Evolutionary conservation across 2,113 vertebrate genomes (phyloP).

Genomic region (Himantopus leucocephalus): DNA sequence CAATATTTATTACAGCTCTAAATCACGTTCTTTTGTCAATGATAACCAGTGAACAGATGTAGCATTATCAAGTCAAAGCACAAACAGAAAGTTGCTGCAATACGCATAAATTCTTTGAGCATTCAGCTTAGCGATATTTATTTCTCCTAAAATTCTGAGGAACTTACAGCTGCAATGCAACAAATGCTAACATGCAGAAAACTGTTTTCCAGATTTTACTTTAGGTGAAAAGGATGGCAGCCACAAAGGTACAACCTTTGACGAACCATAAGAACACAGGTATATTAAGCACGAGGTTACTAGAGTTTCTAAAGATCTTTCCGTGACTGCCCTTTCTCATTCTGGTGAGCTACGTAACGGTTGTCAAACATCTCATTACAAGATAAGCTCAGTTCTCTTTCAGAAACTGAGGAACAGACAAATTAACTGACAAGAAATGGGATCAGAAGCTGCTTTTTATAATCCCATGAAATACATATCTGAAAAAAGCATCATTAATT

Average conservation of each 20-base stretch:
- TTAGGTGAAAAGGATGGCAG: not conserved
- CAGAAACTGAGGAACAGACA: constrained; percentile 1
- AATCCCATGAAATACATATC: not conserved
- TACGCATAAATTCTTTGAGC: not conserved
- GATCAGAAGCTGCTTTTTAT: constrained; percentile 13
- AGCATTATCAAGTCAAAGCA: not conserved
- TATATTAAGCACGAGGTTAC: not conserved
- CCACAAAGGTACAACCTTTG: not conserved
- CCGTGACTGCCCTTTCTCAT: not conserved
- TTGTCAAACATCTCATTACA: constrained; percentile 4
- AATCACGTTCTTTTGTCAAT: not conserved
- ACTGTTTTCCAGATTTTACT: not conserved
- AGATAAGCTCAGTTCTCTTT: constrained; percentile 13
- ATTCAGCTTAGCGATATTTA: not conserved
- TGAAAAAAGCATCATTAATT: constrained; percentile 15
- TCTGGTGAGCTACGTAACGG: not conserved
- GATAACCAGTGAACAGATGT: not conserved
- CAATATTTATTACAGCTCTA: not conserved
- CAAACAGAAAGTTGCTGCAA: not conserved
- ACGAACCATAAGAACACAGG: not conserved
- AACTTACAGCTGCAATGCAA: not conserved
- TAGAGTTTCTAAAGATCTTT: not conserved
- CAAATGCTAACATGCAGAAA: not conserved
- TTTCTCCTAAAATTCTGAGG: not conserved
- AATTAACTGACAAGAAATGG: not conserved